Conservation (phyloP, 2,888 invertebrate genomes). For the Leptopilina syphax region DNA sequence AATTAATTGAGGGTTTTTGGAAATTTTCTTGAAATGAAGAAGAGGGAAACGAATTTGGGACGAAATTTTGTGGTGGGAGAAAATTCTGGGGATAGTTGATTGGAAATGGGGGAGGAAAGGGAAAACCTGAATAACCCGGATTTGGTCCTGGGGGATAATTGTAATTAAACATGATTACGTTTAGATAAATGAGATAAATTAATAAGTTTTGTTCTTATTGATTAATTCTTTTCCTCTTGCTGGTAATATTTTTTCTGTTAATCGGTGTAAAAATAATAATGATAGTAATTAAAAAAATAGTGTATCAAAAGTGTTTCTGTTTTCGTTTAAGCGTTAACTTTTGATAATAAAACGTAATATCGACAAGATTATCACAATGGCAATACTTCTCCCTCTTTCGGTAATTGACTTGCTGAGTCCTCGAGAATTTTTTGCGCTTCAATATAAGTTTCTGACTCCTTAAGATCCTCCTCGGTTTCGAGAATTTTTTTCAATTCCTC, state of each 20-base stretch:
- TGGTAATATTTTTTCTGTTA: too few species aligned
- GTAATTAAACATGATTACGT: constrained; percentile 16
- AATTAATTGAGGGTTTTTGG: constrained; percentile 43
- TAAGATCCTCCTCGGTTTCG: constrained; percentile 87
- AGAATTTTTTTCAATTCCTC: constrained; percentile 86
- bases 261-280: too few species aligned
- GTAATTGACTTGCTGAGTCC: constrained; percentile 75
- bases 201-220: neutral
- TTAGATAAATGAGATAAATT: neutral
- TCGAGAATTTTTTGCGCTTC: constrained; percentile 83
- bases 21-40: constrained; percentile 15
- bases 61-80: constrained; percentile 29
- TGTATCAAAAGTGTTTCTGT: neutral
- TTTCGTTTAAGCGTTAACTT: neutral
- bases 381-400: constrained; percentile 65
- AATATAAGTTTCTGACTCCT: constrained; percentile 84
- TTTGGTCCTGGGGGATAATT: neutral
- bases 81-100: constrained; percentile 43
- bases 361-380: constrained; percentile 46
- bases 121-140: constrained; percentile 13
- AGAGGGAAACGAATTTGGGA: neutral
- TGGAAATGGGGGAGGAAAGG: constrained; percentile 8
- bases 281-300: neutral
- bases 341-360: neutral
- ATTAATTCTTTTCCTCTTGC: too few species aligned